Evolutionary conservation across 1,140 invertebrate species (phyloP), one percentile per base, ranked within the genome.

Genomic region (Diuraphis noxia): DNA sequence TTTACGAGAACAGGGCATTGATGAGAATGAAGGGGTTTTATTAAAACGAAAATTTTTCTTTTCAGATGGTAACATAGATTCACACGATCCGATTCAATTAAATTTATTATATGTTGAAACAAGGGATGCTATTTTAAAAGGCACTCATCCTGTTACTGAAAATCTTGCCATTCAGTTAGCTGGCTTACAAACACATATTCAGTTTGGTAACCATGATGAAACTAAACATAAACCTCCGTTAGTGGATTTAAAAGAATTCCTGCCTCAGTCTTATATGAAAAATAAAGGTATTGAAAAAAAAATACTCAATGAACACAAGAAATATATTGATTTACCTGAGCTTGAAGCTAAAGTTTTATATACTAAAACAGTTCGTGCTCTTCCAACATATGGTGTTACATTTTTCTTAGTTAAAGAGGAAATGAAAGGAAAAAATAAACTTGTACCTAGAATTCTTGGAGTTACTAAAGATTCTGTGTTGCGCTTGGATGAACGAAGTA

Each of bases 391-490:
- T 94, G 99, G 99, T 9, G 98, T 99, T 8, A 99, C 99, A 2
- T 99, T 99, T 95, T 99, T 99, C 94, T 94, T 99, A 30, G 99
- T 99, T n/a, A 99, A 99, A 94, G 97, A 99, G 93, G 98, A 99
- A 94, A 97, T 98, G 97, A 97, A 98, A 93, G 98, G 98, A 72
- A 99, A 99, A 94, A 99, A 99, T 94, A 99, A 99, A 93, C 94
- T 99, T 87, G 98, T 99, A 23, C 99, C 99, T 0, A 96, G 98
- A 81, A 94, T 99, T n/a, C 95, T 99, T 85, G 99, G 99, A 34
- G 98, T 99, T 8, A 99, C 98, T 49, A 99, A 99, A 94, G 98
- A 99, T 93, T 99, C 98, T 21, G 98, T 99, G 8, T 95, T 99
- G 88, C 96, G 99, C 34, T 95, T 99, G 91, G 99, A 99, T 94